These are phyloP conservation scores for Sander vitreus DNA, from an alignment of 2,113 vertebrate genomes.

Conservation along the genomic window DNA sequence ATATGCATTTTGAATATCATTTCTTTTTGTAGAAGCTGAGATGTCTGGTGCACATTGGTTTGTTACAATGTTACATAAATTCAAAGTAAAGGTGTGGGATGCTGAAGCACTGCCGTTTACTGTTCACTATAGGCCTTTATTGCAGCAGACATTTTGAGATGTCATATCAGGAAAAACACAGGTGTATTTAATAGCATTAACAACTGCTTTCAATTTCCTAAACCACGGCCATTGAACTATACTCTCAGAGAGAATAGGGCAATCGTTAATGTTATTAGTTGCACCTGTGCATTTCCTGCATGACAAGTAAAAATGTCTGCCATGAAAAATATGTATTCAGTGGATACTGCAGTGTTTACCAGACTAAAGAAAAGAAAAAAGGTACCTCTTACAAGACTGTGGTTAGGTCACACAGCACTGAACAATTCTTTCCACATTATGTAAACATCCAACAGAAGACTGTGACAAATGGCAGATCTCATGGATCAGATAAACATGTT, in stretches of 20 bases:
- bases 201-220: background rate
- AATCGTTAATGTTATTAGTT: background rate
- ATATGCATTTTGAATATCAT: background rate
- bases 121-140: background rate
- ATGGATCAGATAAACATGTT: slow-evolving; percentile 37
- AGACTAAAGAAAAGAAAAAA: slow-evolving; percentile 3
- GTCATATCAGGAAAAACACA: background rate
- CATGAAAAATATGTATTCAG: background rate
- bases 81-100: background rate
- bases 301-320: background rate
- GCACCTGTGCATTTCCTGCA: background rate
- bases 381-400: background rate
- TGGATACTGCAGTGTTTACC: background rate
- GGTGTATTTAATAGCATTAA: background rate
- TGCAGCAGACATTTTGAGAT: background rate
- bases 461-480: slow-evolving; percentile 38
- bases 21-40: background rate
- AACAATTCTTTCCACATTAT: slow-evolving; percentile 38
- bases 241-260: background rate
- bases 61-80: background rate
- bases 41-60: background rate
- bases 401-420: background rate
- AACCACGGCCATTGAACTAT: background rate
- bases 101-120: background rate
- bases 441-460: slow-evolving; percentile 19